Base-by-base conservation (phyloP, 2,888 invertebrate species). In the Amphipyra berbera region DNA sequence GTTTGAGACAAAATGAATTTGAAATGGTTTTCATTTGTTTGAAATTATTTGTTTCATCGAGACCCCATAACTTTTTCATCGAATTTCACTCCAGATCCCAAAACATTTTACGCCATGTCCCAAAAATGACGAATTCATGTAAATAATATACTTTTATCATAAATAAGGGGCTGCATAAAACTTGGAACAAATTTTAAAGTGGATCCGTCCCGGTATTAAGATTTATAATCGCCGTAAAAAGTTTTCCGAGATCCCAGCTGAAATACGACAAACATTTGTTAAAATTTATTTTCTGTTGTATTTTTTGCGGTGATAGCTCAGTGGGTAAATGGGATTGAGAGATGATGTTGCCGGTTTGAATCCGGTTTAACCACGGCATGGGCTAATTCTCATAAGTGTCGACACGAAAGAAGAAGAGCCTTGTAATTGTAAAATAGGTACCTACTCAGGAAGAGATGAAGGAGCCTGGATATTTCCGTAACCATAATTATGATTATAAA, bases 221-320 rank as follows among this genome's bases (percentile, higher is more conserved):
- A 74, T 77, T 68, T 77, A 78, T 64, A 78, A 62, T 70, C 44
- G 42, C 37, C 40, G 27, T 61, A 27, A 58, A 78, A 69, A 74
- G 52, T 70, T 77, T 65, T 15, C 30, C 40, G 40, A 2, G 27
- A n/a, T 10, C 12, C 42, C 15, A n/a, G 0, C 42, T 63, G 55
- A 55, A 70, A 30, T 48, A 74, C 35, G 44, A 62, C 46, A 14
- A 52, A 74, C n/a, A 74, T 54, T 68, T 62, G 14, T 21, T 46
- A 10, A n/a, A 14, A 42, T 42, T 53, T 49, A 46, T 56, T 48
- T 46, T 41, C 21, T 40, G 10, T 35, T 47, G 21, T 61, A 27
- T 13, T 21, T 33, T 61, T 47, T 27, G 21, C 44, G 7, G 5
- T 13, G 10, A 21, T 40, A 12, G 27, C 21, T 3, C 10, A 9